Percentiles rank a stretch among this genome's conserved stretches.
Conservation (phyloP, 2,113 vertebrate species). For the Bettongia penicillata region DNA sequence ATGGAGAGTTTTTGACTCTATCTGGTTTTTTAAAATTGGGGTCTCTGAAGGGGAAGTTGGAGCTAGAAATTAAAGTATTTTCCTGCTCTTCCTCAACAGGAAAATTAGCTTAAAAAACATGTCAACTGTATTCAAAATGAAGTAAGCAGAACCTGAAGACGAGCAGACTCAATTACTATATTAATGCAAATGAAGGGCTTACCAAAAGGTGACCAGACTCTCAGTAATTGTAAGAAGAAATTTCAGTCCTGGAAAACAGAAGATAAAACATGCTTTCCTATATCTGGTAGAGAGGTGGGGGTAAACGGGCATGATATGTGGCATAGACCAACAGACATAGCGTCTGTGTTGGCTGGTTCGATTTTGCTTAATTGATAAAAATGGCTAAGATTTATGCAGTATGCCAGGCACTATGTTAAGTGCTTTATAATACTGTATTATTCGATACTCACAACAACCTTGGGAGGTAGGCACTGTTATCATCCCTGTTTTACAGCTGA, state of each 20-base stretch:
- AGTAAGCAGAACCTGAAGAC: neutral
- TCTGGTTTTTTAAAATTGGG: neutral
- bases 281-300: neutral
- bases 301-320: neutral
- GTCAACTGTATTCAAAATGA: neutral
- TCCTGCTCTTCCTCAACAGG: slow-evolving; percentile 28
- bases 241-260: neutral
- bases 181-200: neutral
- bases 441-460: neutral
- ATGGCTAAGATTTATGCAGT: neutral
- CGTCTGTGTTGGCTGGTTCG: neutral
- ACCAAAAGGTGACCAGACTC: neutral
- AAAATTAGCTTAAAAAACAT: slow-evolving; percentile 66
- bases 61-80: slow-evolving; percentile 15
- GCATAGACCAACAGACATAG: neutral
- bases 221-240: neutral
- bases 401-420: neutral
- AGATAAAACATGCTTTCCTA: neutral
- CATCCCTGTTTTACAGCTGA: neutral
- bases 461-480: neutral
- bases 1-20: neutral
- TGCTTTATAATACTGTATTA: neutral
- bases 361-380: neutral
- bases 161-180: neutral
- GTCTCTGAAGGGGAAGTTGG: neutral